phyloP scores from a whole-genome alignment of 2,888 invertebrate genomes.

The Tipula vernalis region DNA sequence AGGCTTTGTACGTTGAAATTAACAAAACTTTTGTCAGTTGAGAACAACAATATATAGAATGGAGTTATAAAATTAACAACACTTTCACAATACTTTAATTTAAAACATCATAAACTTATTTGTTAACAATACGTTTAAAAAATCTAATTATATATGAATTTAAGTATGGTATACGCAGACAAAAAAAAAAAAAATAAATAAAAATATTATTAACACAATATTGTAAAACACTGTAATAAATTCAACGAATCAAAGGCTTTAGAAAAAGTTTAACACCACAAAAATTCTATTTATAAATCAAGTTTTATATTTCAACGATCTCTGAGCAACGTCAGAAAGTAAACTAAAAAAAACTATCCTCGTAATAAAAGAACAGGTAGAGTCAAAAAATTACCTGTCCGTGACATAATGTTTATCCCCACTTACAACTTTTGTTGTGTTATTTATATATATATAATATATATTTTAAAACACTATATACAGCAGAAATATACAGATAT shows the following conservation, averaged over 20 bases:
- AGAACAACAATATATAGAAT: background rate
- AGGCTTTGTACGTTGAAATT: background rate
- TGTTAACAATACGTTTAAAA: background rate
- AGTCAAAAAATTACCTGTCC: constrained; percentile 11
- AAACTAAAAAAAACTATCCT: background rate
- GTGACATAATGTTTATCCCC: constrained; percentile 11
- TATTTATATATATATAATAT: background rate
- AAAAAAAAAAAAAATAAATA: too few species aligned
- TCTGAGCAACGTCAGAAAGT: background rate
- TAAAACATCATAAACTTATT: background rate
- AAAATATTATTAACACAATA: background rate
- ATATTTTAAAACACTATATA: background rate
- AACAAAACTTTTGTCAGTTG: background rate
- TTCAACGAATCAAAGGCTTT: background rate
- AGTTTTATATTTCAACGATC: background rate
- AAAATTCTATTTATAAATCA: background rate
- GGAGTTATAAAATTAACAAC: background rate
- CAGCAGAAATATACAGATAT: background rate
- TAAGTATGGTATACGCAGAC: background rate
- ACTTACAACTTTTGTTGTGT: background rate
- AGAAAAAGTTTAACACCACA: background rate
- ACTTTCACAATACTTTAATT: background rate
- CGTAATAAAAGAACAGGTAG: constrained; percentile 7
- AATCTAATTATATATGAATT: background rate
- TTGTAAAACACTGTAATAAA: background rate